Base-by-base conservation (phyloP, 2,888 invertebrate species). In the Pteria penguin region DNA sequence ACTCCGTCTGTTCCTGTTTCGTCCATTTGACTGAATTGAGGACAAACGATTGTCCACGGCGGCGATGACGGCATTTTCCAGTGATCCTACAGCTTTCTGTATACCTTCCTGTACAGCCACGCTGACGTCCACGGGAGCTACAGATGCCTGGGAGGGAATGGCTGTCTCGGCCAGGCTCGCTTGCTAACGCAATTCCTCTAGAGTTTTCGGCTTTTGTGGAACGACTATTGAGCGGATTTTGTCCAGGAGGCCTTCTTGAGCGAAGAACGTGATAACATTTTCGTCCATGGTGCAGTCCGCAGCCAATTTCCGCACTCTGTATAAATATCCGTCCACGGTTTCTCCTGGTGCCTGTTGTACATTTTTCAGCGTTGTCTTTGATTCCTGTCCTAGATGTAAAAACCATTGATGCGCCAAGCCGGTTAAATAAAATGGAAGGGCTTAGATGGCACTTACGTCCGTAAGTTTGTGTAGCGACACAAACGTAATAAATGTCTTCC, bases 221-320 rank as follows among this genome's bases (percentile, higher is more conserved):
- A 61, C 27, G n/a, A 61, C 61, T 18, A 61, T 61, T 27, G 61
- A 27, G n/a, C 32, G 2, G 8, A 61, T n/a, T 27, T n/a, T n/a
- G 29, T 26, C 29, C 29, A 27, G 61, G 27, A 61, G 61, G 27
- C 61, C 61, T 27, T 61, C 61, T 32, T 31, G 27, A 2, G 61
- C 61, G 31, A 61, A 31, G 29, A 5, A 61, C 31, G 29, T 61
- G n/a, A 61, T 61, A 32, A 61, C 2, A n/a, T 18, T 18, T 32
- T 61, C 61, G 31, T 27, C 61, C 61, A 61, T 61, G 18, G 61
- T 61, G 18, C 29, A 27, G 31, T 61, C 61, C 31, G 61, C 61
- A 18, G 61, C 61, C 2, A 61, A 32, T 27, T 61, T 61, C 61
- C 61, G 27, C 61, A 61, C 61, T n/a, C 27, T 29, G 29, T 61